Conservation (phyloP, 64 coral and sea anemone species). For the Stichodactyla helianthus region DNA sequence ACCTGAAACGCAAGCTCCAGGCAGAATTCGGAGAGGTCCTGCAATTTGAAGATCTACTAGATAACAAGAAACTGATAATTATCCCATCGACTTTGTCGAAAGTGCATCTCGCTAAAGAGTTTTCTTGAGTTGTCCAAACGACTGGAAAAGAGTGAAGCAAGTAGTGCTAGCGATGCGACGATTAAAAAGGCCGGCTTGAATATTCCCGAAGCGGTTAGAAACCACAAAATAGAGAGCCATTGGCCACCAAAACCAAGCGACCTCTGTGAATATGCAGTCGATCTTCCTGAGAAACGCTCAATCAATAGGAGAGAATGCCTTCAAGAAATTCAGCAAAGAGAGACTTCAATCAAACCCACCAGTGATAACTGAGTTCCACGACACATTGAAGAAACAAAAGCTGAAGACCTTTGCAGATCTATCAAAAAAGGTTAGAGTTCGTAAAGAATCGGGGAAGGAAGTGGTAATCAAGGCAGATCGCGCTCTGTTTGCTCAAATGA, state of each 20-base stretch:
- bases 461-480: no score
- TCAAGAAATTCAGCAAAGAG: no score
- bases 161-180: background rate
- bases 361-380: no score
- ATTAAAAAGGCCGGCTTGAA: background rate
- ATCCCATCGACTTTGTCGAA: conserved; percentile 22
- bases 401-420: no score
- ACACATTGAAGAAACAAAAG: no score
- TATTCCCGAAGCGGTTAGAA: background rate
- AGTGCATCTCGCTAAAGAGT: conserved; percentile 14
- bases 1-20: conserved; percentile 35
- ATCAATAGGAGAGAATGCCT: no score
- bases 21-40: conserved; percentile 35
- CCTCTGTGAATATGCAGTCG: conserved; percentile 20
- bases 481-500: no score
- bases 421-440: no score
- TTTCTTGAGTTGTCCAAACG: background rate
- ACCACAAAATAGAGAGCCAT: background rate
- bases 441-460: no score
- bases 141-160: background rate
- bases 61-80: conserved; percentile 20
- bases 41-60: conserved; percentile 33
- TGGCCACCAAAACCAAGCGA: conserved; percentile 17
- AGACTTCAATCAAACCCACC: no score
- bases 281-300: no score